Evolutionary conservation across 2,888 invertebrate species (phyloP).

Genomic region (Phengaris arion): DNA sequence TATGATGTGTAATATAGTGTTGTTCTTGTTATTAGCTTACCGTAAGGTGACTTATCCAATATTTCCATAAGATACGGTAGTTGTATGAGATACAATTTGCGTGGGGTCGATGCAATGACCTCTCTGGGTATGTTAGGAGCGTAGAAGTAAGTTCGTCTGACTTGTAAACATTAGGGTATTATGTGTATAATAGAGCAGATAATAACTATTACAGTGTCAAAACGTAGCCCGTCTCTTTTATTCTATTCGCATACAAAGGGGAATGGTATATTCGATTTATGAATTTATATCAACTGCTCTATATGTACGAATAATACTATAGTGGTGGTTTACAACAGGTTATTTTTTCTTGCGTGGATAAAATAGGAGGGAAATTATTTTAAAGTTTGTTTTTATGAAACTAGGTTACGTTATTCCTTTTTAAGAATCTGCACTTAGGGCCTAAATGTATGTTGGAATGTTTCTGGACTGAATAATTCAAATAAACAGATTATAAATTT

Average conservation of each 20-base stretch:
- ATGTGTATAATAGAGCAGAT: neutral
- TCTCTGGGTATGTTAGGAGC: neutral
- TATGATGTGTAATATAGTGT: constrained; percentile 23
- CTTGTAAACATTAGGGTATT: constrained; percentile 7
- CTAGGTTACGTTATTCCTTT: constrained; percentile 54
- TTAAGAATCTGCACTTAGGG: constrained; percentile 66
- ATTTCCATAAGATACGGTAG: constrained; percentile 20
- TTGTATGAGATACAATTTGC: constrained; percentile 18
- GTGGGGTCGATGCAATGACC: constrained; percentile 8
- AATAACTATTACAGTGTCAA: neutral
- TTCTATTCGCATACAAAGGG: neutral
- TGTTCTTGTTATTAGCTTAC: constrained; percentile 26
- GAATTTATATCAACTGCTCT: neutral
- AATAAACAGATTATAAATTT: constrained; percentile 22
- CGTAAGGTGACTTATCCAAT: constrained; percentile 25
- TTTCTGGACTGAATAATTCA: constrained; percentile 24
- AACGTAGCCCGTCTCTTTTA: neutral
- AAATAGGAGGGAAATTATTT: constrained; percentile 18
- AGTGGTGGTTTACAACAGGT: constrained; percentile 8
- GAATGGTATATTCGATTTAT: neutral
- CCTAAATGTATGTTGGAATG: constrained; percentile 49
- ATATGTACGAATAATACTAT: neutral
- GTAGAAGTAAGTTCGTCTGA: neutral
- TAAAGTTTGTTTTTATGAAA: constrained; percentile 23
- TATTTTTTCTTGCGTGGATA: constrained; percentile 8